Conservation (phyloP, 2,113 vertebrate genomes). For the Kobus ellipsiprymnus region DNA sequence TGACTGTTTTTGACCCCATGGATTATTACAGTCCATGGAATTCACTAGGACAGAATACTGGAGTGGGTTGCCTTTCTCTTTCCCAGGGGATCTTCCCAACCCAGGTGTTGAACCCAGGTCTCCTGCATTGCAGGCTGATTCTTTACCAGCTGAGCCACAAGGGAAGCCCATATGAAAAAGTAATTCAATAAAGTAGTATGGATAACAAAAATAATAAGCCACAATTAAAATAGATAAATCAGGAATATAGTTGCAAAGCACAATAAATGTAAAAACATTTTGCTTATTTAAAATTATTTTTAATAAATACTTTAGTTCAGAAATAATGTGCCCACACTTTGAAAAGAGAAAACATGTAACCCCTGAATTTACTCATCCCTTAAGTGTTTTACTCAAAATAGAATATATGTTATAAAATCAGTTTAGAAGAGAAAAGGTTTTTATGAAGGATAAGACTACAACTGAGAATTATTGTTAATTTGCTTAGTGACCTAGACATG, state of each 20-base stretch:
- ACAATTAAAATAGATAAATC: background rate
- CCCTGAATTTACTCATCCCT: conserved; percentile 18
- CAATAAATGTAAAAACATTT: background rate
- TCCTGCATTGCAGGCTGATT: fast-evolving
- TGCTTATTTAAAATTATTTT: background rate
- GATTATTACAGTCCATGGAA: background rate
- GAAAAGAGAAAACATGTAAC: background rate
- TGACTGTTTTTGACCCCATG: background rate
- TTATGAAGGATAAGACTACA: background rate
- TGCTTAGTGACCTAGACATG: conserved; percentile 37
- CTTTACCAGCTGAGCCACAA: background rate
- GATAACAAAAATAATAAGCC: background rate
- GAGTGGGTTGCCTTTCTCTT: background rate
- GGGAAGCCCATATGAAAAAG: background rate
- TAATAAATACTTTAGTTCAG: background rate
- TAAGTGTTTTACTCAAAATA: conserved; percentile 4
- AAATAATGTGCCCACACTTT: background rate
- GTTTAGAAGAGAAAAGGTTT: conserved; percentile 19
- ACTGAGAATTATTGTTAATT: conserved; percentile 18
- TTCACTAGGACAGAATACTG: background rate
- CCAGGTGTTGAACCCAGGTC: background rate
- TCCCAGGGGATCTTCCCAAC: background rate
- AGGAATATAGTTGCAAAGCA: background rate
- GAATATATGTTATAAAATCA: conserved; percentile 2
- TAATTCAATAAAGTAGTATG: background rate